Conservation (phyloP, 2,113 vertebrate genomes). For the Pollachius pollachius region DNA sequence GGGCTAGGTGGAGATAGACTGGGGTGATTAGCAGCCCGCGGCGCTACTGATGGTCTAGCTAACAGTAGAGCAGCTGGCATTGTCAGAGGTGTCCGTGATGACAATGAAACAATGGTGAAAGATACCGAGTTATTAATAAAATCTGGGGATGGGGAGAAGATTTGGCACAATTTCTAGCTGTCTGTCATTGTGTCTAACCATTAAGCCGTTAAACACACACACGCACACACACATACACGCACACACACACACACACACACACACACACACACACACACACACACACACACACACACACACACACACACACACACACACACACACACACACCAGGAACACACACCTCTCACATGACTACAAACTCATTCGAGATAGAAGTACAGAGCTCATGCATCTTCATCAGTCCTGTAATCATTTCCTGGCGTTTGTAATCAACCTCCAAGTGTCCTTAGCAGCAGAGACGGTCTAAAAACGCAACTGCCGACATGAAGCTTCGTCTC, state of each 20-base stretch:
- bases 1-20: background rate
- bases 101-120: background rate
- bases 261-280: background rate
- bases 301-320: background rate
- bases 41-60: background rate
- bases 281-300: background rate
- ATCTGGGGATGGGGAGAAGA: background rate
- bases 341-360: background rate
- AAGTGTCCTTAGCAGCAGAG: background rate
- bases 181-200: background rate
- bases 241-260: background rate
- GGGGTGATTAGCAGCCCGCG: background rate
- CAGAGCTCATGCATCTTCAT: constrained; percentile 20
- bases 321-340: background rate
- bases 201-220: background rate
- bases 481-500: background rate
- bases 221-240: background rate
- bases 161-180: background rate
- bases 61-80: background rate
- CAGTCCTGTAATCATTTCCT: constrained; percentile 9
- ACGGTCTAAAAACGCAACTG: constrained; percentile 18
- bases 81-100: background rate
- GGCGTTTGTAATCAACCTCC: constrained; percentile 8
- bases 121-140: background rate
- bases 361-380: background rate